Base-by-base conservation (phyloP, 2,888 invertebrate species). In the Volucella bombylans region DNA sequence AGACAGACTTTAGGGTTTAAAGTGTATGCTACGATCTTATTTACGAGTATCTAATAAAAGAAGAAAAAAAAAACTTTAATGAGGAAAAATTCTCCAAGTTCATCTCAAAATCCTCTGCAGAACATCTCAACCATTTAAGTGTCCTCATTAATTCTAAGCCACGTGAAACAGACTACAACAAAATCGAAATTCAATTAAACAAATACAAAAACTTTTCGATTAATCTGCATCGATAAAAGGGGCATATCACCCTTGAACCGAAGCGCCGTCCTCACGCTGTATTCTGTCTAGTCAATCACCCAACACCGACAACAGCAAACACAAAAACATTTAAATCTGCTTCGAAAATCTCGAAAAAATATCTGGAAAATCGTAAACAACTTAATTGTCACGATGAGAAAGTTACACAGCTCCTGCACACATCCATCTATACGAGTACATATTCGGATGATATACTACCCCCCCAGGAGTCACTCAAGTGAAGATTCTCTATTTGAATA, bases 101-200 rank as follows among this genome's bases (percentile, higher is more conserved):
- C 14, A 57, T 15, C 39, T 15, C 14, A 38, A 49, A 10, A 38
- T 15, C 9, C 23, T 18, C 43, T 12, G 23, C 3, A 54, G 8
- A 12, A 31, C 15, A 45, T 11, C 8, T 39, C n/a, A 8, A 9
- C 1, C 11, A 23, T 11, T 55, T 11, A n/a, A 41, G 38, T 54
- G 14, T 73, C 73, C 50, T 80, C 23, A 62, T 68, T 64, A 80
- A 74, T 49, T 54, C 18, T 31, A n/a, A 8, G 47, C 41, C 47
- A 4, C 52, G 52, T n/a, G 38, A 23, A 43, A 43, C 6, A 31
- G 18, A 38, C n/a, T 6, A 57, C 64, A 45, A 77, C 15, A 54
- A 69, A 90, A 90, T 90, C 89, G 88, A 90, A 91, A 91, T 91
- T 91, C 90, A 91, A 91, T 91, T 91, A 90, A 91, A 91, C 90